Evolutionary conservation across 2,797 vertebrate species (phyloP), one percentile per base, ranked within the genome.

Genomic region (Syndactyla subalaris): DNA sequence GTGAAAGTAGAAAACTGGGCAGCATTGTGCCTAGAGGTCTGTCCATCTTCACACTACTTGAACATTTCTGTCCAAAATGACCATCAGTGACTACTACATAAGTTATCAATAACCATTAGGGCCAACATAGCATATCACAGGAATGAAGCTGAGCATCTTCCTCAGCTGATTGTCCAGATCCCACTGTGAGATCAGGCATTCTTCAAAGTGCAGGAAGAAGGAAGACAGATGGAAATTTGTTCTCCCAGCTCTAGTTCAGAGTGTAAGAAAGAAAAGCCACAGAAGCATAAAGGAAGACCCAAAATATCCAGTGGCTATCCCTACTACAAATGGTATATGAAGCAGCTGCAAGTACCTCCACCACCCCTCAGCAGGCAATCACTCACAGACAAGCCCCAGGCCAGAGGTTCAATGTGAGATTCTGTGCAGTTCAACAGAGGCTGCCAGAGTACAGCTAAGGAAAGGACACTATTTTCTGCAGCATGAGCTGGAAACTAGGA

Each of bases 341-440:
- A 21, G 29, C 49, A 85, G n/a, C 22, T 75, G 48, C 9, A 20
- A 43, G 36, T 43, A 49, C 29, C 12, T 17, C 29, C 14, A 12
- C 2, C 22, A 32, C 10, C 9, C 18, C 30, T 12, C 36, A 63
- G 38, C 15, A 91, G 54, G 39, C 24, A 30, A n/a, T 21, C 38
- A 27, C n/a, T 27, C 32, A 26, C 27, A 76, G 49, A 72, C 26
- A 41, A 89, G 63, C 52, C 41, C 10, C 48, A 77, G 43, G 26
- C 5, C 1, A 1, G 68, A 63, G 52, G 6, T 17, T 26, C 11
- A 59, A 6, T 0, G 0, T 0, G 0, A 65, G 32, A 34, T 67
- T 59, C 27, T 36, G 67, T 0, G 0, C 49, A 48, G 16, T 57
- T 87, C 55, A 43, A 8, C 0, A 0, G 66, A 71, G 45, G 41